phyloP scores from a whole-genome alignment of 2,113 vertebrate genomes.

The Orycteropus afer region DNA sequence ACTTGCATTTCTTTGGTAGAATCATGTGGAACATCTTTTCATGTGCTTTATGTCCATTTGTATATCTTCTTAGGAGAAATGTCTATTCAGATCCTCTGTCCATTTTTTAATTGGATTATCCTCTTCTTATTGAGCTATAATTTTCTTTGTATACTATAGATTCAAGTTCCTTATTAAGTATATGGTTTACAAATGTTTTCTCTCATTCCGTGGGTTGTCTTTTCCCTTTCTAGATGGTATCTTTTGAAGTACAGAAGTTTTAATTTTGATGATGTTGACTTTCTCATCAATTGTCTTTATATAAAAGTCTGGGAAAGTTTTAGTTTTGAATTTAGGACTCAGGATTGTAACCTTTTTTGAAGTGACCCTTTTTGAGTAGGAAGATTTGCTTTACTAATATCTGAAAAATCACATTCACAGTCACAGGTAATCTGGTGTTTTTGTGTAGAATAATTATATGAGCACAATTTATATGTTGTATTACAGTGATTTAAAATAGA shows the following conservation, averaged over 20 bases:
- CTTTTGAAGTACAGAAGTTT: no score
- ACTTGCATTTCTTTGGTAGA: not conserved
- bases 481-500: slow-evolving; percentile 25
- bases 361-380: not conserved
- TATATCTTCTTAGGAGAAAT: no score
- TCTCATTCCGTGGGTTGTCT: no score
- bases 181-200: no score
- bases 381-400: not conserved
- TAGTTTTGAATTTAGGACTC: not conserved
- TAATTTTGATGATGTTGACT: not conserved
- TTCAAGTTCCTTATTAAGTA: not conserved
- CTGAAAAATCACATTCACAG: not conserved
- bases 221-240: no score
- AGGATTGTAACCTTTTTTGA: not conserved
- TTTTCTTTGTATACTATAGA: not conserved
- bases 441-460: not conserved
- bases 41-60: no score
- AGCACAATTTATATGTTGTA: not conserved
- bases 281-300: not conserved
- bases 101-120: no score
- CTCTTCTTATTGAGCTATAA: not conserved
- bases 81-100: no score
- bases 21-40: no score
- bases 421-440: not conserved
- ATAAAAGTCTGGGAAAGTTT: not conserved